Evolutionary conservation across 2,113 vertebrate genomes (phyloP), one percentile per base, ranked within the genome.

Genomic region (Malurus cyaneus): DNA sequence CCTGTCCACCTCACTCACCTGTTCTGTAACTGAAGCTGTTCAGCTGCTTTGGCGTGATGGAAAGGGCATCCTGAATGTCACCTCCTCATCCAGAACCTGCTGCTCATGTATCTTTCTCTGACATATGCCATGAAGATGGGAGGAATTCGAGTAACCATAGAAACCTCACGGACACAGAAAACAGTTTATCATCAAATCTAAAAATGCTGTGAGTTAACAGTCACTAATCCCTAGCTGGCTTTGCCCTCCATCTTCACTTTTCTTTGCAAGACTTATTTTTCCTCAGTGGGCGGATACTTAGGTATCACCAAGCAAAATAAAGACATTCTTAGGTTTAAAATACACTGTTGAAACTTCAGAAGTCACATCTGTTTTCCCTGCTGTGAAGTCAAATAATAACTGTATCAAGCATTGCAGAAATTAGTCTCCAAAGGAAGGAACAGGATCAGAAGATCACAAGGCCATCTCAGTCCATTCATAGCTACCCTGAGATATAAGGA

Each of bases 11-110:
- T 91, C 96, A 97, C 96, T 97, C 95, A 96, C 90, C 85, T 97
- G 95, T 76, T 92, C 44, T 81, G 97, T 97, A 98, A 98, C 94
- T 65, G 91, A 97, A 97, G 93, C 88, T 93, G 72, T 96, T 95
- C 59, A 81, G 95, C 97, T 98, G 96, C 95, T 94, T 85, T 90
- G 70, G 41, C 60, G 91, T 80, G 70, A 91, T 91, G 79, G 80
- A 88, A 98, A 97, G 91, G 96, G 64, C 80, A 94, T 93, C 76
- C 67, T 80, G 88, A 88, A 91, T 59, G 47, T 44, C 90, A 87
- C 73, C 54, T 61, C 54, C 83, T 94, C 42, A 24, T 77, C 73
- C 50, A 53, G 53, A 84, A 93, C 57, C 81, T 80, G 18, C 73
- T 53, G 66, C 66, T 89, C 88, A 80, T 34, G 56, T 88, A 82